Evolutionary conservation across 2,888 invertebrate genomes (phyloP).

Genomic region (Pediacus dermestoides): DNA sequence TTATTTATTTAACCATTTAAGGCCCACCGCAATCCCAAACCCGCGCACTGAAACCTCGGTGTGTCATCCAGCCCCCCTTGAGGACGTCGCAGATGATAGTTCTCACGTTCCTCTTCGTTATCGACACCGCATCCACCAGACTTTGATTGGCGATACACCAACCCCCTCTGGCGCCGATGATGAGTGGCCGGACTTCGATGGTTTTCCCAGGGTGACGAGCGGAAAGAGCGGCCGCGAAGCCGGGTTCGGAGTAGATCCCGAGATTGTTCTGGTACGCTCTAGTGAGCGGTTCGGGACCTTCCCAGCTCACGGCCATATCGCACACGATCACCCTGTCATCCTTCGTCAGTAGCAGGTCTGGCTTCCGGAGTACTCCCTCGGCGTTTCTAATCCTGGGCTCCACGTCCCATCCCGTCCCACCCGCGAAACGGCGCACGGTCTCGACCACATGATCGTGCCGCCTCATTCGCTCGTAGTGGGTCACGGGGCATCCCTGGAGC

Average conservation of each 20-base stretch:
- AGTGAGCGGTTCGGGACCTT: too few species aligned
- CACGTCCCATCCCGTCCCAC: constrained; percentile 11
- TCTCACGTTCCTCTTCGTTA: not conserved
- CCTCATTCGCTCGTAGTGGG: constrained; percentile 21
- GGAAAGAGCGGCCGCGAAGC: not conserved
- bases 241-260: not conserved
- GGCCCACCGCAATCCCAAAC: too few species aligned
- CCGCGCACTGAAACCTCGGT: too few species aligned
- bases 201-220: not conserved
- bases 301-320: too few species aligned
- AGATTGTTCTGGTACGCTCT: constrained; percentile 1
- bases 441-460: constrained; percentile 23
- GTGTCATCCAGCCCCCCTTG: not conserved
- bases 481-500: constrained; percentile 26
- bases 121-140: not conserved
- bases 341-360: too few species aligned
- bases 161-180: constrained; percentile 6
- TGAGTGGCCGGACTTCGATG: not conserved
- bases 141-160: not conserved
- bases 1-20: too few species aligned
- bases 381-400: constrained; percentile 25
- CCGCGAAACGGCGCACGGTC: constrained; percentile 20
- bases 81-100: not conserved
- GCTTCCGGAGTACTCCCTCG: constrained; percentile 27
- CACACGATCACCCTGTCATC: too few species aligned